phyloP scores from a whole-genome alignment of 2,113 vertebrate genomes.

The Nestor notabilis region DNA sequence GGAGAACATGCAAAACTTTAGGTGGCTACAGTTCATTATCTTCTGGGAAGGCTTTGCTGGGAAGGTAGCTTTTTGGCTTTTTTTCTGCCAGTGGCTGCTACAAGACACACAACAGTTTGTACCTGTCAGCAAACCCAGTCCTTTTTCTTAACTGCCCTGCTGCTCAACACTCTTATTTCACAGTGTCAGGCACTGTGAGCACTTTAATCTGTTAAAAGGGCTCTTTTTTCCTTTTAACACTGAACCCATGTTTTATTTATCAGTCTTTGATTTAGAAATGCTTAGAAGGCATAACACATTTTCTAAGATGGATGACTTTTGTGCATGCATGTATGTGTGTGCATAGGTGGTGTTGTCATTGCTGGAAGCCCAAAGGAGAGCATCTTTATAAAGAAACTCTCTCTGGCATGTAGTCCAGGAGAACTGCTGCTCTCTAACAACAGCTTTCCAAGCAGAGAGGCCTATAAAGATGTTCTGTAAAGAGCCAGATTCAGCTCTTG shows the following conservation, averaged over 20 bases:
- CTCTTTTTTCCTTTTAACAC: conserved; percentile 57
- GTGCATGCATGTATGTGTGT: not conserved
- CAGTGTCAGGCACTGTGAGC: conserved; percentile 60
- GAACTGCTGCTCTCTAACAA: not conserved
- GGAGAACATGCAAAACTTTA: not conserved
- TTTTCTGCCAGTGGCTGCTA: not conserved
- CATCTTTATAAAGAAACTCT: not conserved
- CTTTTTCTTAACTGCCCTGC: conserved; percentile 48
- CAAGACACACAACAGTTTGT: conserved; percentile 26
- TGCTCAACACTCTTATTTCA: conserved; percentile 59
- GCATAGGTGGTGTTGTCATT: not conserved
- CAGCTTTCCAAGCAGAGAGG: not conserved
- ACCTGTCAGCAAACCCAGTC: conserved; percentile 45
- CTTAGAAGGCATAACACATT: conserved; percentile 62
- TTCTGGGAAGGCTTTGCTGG: not conserved
- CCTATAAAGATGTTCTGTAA: not conserved
- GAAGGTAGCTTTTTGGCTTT: not conserved
- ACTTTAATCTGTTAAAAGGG: conserved; percentile 73
- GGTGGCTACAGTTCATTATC: not conserved
- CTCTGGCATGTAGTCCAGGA: not conserved
- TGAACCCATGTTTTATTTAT: conserved; percentile 70
- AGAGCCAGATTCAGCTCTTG: not conserved
- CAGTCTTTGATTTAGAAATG: conserved; percentile 60
- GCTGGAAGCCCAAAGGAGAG: conserved; percentile 2
- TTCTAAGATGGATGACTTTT: conserved; percentile 38